Conservation (phyloP, 2,113 vertebrate species). For the Lipotes vexillifer region DNA sequence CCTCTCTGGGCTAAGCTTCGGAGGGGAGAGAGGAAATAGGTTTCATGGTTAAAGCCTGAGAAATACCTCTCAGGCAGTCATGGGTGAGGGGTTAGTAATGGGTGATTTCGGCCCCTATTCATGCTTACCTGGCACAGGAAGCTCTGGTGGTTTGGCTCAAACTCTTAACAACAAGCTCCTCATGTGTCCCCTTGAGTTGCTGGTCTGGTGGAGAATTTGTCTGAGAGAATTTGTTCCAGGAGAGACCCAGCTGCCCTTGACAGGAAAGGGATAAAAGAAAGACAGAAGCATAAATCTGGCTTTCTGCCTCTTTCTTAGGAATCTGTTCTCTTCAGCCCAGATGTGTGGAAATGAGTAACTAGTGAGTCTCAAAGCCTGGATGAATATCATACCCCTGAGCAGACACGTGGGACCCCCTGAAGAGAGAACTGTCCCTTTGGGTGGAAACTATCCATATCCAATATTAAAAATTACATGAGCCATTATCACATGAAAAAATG, state of each 20-base stretch:
- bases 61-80: conserved; percentile 76
- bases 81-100: conserved; percentile 72
- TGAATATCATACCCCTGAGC: not conserved
- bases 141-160: conserved; percentile 28
- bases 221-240: conserved; percentile 61
- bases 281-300: not conserved
- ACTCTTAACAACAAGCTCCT: conserved; percentile 27
- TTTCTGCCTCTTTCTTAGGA: conserved; percentile 25
- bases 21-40: conserved; percentile 61
- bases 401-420: not conserved
- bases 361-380: conserved; percentile 50
- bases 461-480: conserved; percentile 14
- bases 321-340: not conserved
- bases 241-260: conserved; percentile 64
- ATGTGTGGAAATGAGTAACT: conserved; percentile 52
- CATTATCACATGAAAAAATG: not conserved
- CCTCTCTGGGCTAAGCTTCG: conserved; percentile 42
- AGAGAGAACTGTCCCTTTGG: not conserved
- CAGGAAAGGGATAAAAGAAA: conserved; percentile 63
- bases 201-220: conserved; percentile 73
- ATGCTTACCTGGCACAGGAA: conserved; percentile 56
- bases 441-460: not conserved
- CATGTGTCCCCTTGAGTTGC: conserved; percentile 58
- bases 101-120: conserved; percentile 53
- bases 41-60: conserved; percentile 65